phyloP scores from a whole-genome alignment of 2,888 invertebrate genomes.

The Lordiphosa andalusiaca region DNA sequence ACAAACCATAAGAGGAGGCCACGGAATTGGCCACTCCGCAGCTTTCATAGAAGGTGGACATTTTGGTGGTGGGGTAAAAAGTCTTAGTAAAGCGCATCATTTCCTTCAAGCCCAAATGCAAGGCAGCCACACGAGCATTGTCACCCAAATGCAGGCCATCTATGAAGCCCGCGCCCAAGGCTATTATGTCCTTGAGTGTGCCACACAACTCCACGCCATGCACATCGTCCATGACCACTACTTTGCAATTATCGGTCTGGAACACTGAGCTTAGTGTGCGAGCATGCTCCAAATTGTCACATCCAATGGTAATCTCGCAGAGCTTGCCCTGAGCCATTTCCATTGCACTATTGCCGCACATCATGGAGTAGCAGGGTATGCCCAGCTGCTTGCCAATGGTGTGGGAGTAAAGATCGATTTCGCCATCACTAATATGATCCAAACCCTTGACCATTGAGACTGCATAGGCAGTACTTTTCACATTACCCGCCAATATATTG shows the following conservation, averaged over 20 bases:
- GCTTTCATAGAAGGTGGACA: slow-evolving; percentile 97
- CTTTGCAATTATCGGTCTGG: slow-evolving; percentile 96
- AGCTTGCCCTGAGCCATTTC: slow-evolving; percentile 98
- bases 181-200: slow-evolving; percentile 99
- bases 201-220: slow-evolving; percentile 98
- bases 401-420: slow-evolving; percentile 95
- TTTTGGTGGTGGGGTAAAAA: slow-evolving; percentile 92
- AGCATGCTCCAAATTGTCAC: slow-evolving; percentile 88
- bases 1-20: slow-evolving; percentile 94
- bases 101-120: slow-evolving; percentile 98
- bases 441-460: slow-evolving; percentile 98
- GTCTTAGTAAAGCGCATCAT: slow-evolving; percentile 97
- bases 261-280: slow-evolving; percentile 90
- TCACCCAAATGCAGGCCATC: slow-evolving; percentile 96
- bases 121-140: slow-evolving; percentile 98
- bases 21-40: slow-evolving; percentile 98
- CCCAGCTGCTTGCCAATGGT: slow-evolving; percentile 90
- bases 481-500: slow-evolving; percentile 89
- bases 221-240: slow-evolving; percentile 95
- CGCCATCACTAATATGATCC: slow-evolving; percentile 90
- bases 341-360: slow-evolving; percentile 98
- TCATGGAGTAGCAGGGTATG: slow-evolving; percentile 95
- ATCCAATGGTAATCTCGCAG: slow-evolving; percentile 98
- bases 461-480: slow-evolving; percentile 93
- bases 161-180: slow-evolving; percentile 97